Base-by-base conservation (phyloP, 30 jellyfish, hydroid and myxozoan species). In the Pseudorhiza aurosa region DNA sequence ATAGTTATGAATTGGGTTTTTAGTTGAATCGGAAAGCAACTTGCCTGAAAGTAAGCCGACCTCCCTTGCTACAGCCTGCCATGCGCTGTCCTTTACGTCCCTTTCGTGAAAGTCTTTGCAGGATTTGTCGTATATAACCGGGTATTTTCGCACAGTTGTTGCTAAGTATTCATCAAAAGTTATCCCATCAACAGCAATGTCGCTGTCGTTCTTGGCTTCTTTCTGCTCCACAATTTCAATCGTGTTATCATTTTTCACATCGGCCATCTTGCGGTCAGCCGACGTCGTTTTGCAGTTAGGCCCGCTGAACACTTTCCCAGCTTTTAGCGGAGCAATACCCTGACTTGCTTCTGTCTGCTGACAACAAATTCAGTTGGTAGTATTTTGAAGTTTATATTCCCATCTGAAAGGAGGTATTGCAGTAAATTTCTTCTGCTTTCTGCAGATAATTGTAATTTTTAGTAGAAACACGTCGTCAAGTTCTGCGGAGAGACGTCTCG, bases 221-320 rank as follows among this genome's bases (percentile, higher is more conserved):
- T 53, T 19, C 22, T 53, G 67, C 55, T 64, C 59, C 27, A 40
- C 57, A 10, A 64, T 40, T 55, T 70, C 83, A 33, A 49, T 51
- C 36, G 21, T 53, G 83, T 58, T 42, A 10, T 44, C 71, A 47
- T 18, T 33, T 47, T 70, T 70, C 31, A 70, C 50, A 8, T 70
- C 83, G 83, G 83, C 83, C 83, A 70, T 70, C 10, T 70, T 70
- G 58, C 72, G 77, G 77, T 35, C 30, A 21, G 67, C 21, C 67
- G 60, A 46, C 60, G 67, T 53, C 67, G 67, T 8, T 15, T 53
- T 47, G 67, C 36, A 53, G 36, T n/a, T 53, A 53, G 67, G 67
- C 67, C 67, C 9, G 2, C 62, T 6, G 67, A 6, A 22, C 67
- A 12, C 36, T 64, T 35, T 24, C 77, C 59, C 21, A 9, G 17